Percentiles rank a stretch among this genome's conserved stretches.
These are phyloP conservation scores for Ecdyonurus torrentis DNA, from an alignment of 2,888 invertebrate species.

Conservation along the genomic window DNA sequence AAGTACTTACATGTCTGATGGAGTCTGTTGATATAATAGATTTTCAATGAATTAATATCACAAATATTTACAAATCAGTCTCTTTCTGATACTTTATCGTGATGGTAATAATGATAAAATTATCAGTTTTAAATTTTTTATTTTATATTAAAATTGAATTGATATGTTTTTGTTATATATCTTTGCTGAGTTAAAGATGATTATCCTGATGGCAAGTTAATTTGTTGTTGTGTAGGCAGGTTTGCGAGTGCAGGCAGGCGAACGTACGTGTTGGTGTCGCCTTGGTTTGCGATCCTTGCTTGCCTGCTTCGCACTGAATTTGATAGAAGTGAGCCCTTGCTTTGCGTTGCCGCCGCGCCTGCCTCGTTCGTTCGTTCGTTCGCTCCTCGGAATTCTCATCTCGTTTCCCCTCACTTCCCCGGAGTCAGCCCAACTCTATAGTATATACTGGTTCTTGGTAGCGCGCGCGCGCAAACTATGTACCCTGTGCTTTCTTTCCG, in stretches of 20 bases:
- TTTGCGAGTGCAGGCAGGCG: neutral
- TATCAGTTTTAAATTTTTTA: too few species aligned
- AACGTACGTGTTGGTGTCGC: neutral
- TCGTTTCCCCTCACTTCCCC: neutral
- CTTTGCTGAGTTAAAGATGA: too few species aligned
- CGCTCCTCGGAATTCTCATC: neutral
- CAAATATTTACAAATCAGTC: neutral
- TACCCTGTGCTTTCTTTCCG: neutral
- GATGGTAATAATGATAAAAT: too few species aligned
- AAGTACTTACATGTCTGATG: neutral
- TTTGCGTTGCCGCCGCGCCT: neutral
- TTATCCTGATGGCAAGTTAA: too few species aligned
- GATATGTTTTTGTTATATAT: too few species aligned
- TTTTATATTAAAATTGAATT: too few species aligned
- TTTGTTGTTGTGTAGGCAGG: neutral
- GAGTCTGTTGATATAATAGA: neutral
- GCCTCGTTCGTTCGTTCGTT: neutral
- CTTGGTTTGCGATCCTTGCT: neutral
- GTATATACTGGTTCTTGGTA: too few species aligned
- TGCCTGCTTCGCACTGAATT: neutral
- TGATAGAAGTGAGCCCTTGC: neutral
- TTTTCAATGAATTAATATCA: neutral
- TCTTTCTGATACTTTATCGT: neutral
- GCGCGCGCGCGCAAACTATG: neutral
- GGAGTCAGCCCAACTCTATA: neutral